Percentiles rank a stretch among this genome's conserved stretches.
Conservation (phyloP, 2,113 vertebrate genomes). For the Chaetodon trifascialis region DNA sequence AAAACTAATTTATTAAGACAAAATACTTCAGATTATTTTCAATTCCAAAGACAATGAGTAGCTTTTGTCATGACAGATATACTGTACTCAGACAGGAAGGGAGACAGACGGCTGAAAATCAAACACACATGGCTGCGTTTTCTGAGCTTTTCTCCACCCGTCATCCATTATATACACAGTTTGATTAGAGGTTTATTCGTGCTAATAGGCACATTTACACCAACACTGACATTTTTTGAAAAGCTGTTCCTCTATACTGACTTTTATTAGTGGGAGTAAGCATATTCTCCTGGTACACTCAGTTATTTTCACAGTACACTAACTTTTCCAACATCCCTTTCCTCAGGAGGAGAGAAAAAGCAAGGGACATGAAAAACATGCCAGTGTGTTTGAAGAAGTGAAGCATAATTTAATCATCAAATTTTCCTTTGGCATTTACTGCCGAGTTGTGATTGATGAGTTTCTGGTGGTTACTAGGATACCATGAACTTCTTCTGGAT, state of each 20-base stretch:
- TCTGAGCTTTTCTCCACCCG: neutral
- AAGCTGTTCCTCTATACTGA: neutral
- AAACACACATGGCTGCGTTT: neutral
- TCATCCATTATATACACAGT: neutral
- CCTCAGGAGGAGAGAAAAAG: neutral
- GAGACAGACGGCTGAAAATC: neutral
- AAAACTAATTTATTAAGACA: neutral
- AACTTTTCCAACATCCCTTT: neutral
- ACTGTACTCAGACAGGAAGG: neutral
- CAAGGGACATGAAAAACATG: neutral
- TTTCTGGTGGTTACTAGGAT: constrained; percentile 8
- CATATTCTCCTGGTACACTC: neutral
- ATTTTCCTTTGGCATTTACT: constrained; percentile 15
- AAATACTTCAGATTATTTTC: neutral
- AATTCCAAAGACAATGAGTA: neutral
- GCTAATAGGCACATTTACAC: neutral
- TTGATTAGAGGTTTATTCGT: neutral
- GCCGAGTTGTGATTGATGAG: neutral
- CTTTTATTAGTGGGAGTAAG: neutral
- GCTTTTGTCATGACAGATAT: neutral
- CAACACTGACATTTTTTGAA: neutral
- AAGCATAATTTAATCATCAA: constrained; percentile 8
- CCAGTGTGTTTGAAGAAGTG: neutral
- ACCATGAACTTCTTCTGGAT: neutral
- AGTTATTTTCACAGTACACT: neutral